A percentile compares a stretch with the other conserved stretches of the same genome.
Conservation (phyloP, 2,888 invertebrate species). For the Troides helena region DNA sequence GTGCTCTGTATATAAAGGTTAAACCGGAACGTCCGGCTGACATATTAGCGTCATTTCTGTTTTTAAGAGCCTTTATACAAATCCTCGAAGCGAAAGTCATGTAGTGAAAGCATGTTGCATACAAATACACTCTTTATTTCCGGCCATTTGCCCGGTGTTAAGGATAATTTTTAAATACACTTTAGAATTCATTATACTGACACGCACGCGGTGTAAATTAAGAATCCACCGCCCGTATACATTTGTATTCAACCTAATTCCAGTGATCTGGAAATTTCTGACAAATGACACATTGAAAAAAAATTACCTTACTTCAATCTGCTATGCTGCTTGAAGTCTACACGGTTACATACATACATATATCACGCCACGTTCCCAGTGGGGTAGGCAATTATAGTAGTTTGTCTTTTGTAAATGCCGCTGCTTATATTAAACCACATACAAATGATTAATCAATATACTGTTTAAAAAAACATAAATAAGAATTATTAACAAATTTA, state of each 20-base stretch:
- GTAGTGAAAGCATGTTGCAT: conserved; percentile 5
- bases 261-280: conserved; percentile 21
- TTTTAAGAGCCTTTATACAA: not conserved
- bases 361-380: too few species aligned
- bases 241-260: conserved; percentile 24
- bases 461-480: too few species aligned
- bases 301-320: not conserved
- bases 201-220: conserved; percentile 12
- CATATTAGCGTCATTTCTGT: too few species aligned
- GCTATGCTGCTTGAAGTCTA: not conserved
- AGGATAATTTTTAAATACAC: conserved; percentile 8
- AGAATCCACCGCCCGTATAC: conserved; percentile 21
- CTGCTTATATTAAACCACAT: not conserved
- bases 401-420: not conserved
- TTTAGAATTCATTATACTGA: conserved; percentile 6
- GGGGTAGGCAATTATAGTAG: not conserved
- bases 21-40: too few species aligned
- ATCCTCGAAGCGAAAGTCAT: not conserved
- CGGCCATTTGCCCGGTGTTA: conserved; percentile 13
- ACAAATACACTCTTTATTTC: not conserved
- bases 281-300: not conserved
- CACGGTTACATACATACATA: not conserved
- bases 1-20: too few species aligned
- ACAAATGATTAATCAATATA: too few species aligned
- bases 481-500: too few species aligned